Base-by-base conservation (phyloP, 2,797 vertebrate genomes). In the Tiaroga cobitis region DNA sequence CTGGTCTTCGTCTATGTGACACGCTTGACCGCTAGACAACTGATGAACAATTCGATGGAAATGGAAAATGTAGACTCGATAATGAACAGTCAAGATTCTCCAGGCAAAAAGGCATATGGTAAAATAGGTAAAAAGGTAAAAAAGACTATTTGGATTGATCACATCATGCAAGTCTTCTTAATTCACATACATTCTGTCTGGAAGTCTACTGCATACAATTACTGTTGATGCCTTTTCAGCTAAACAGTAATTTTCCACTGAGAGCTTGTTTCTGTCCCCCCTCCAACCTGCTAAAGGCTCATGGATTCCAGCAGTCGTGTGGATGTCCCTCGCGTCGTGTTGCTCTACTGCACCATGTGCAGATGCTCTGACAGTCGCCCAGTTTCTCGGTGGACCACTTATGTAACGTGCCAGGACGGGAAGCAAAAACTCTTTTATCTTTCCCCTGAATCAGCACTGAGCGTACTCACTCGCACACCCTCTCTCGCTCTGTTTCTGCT, bases 381-480 rank as follows among this genome's bases (percentile, higher is more conserved):
- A 51, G 46, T 68, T 82, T 43, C 43, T 80, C 84, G 39, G 54
- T 63, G 80, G 75, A 79, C 65, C 46, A 39, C 74, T 88, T 90
- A 89, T 83, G 80, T 86, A 86, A 87, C 56, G 16, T 70, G 82
- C 69, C 69, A 87, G 77, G 82, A 80, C 5, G 39, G 69, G 49
- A 74, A 87, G 80, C 65, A 19, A 70, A 87, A 87, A 72, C 73
- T 80, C 39, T 63, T 83, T 83, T 56, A 83, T 87, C 81, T 79
- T 84, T 84, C 13, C 26, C 68, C 70, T 84, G 77, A 84, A 56
- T 84, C 82, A 87, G 77, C 86, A 70, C 51, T 18, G 9, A 63
- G 68, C 26, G 34, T 41, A n/a, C 67, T 80, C 1, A 5, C 54
- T 61, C 56, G 16, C 46, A 54, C 16, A 13, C 34, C 68, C 39